Conservation (phyloP, 2,113 vertebrate genomes). For the Tupaia tana region DNA sequence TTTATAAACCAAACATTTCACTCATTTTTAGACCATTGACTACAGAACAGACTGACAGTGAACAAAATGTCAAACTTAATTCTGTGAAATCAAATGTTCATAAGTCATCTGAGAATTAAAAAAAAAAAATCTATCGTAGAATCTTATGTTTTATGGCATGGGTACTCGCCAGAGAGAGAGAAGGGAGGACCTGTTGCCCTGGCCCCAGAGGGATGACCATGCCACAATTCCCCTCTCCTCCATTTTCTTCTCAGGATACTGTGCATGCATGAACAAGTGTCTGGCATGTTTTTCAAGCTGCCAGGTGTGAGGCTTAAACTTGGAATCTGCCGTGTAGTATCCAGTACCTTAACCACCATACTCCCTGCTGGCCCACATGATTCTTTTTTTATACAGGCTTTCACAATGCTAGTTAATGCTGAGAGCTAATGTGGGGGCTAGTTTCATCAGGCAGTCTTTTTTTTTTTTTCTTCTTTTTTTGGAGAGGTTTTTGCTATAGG, state of each 20-base stretch:
- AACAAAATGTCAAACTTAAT: slow-evolving; percentile 10
- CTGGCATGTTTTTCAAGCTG: too few species aligned
- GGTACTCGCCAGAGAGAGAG: too few species aligned
- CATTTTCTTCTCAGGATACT: too few species aligned
- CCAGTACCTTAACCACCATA: too few species aligned
- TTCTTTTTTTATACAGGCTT: slow-evolving; percentile 14
- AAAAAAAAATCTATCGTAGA: neutral
- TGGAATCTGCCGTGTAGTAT: too few species aligned
- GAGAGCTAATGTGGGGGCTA: neutral
- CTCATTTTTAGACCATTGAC: slow-evolving; percentile 22
- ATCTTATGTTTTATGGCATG: neutral
- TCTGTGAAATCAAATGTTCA: slow-evolving; percentile 23
- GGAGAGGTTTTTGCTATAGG: too few species aligned
- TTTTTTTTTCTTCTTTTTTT: too few species aligned
- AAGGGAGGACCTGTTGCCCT: too few species aligned
- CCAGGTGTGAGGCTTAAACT: too few species aligned
- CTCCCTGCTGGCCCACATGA: neutral
- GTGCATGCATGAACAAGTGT: too few species aligned
- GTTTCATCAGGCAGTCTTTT: neutral
- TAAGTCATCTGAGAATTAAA: slow-evolving; percentile 2
- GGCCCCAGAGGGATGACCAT: too few species aligned
- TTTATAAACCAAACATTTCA: slow-evolving; percentile 58
- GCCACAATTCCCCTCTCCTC: too few species aligned
- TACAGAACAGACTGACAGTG: neutral
- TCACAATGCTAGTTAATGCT: neutral